Evolutionary conservation across 2,113 vertebrate genomes (phyloP).

Genomic region (Corvus cornix): DNA sequence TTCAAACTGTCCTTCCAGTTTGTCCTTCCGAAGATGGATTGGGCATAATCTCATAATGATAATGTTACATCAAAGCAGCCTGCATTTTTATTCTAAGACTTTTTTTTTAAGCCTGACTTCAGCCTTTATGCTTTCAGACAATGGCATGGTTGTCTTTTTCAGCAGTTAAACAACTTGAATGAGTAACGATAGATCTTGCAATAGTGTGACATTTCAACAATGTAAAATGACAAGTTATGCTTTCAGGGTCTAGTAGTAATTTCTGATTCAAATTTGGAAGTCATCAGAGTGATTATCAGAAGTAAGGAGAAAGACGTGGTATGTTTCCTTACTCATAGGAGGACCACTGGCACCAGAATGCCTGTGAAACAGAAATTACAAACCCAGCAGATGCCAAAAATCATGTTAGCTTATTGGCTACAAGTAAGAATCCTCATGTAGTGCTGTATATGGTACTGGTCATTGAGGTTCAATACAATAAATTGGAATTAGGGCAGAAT

Average conservation of each 20-base stretch:
- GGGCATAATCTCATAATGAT: background rate
- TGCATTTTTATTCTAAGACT: background rate
- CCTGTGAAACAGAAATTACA: background rate
- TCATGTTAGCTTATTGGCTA: background rate
- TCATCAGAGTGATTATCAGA: background rate
- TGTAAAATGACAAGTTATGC: background rate
- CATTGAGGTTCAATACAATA: background rate
- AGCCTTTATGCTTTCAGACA: background rate
- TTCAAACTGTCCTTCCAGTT: background rate
- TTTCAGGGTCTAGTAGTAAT: background rate
- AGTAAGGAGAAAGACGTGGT: background rate
- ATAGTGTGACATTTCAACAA: background rate
- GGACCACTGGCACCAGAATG: background rate
- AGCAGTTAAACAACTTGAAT: background rate
- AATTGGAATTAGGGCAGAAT: background rate
- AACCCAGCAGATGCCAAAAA: background rate
- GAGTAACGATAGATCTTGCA: background rate
- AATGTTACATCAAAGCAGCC: background rate
- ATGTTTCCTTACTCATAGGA: background rate
- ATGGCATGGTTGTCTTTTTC: background rate
- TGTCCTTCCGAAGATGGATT: background rate
- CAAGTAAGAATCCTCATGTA: background rate
- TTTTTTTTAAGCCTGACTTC: background rate
- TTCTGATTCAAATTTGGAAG: background rate
- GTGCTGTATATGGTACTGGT: background rate